Base-by-base conservation (phyloP, 1,140 invertebrate species). In the Apis dorsata region DNA sequence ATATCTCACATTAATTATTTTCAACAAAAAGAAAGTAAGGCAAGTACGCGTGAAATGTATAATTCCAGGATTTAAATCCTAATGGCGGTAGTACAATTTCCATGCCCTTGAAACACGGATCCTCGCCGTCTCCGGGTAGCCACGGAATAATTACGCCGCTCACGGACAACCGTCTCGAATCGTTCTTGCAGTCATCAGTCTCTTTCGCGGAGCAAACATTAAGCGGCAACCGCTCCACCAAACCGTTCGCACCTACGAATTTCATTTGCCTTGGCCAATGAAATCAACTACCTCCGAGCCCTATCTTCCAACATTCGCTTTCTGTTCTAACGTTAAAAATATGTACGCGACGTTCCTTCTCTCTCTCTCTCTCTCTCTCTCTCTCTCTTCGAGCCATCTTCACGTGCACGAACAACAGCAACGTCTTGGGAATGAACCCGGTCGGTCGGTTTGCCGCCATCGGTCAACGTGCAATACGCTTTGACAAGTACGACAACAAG, bases 401-500 rank as follows among this genome's bases (percentile, higher is more conserved):
- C 28, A 2, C 34, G 34, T 44, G 5, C 5, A 7, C 34, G 34
- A 44, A 11, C 13, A 70, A 66, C 60, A 78, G 70, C 55, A 65
- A 84, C 60, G 75, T 83, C 88, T 89, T 84, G 34, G 34, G 81
- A 89, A 88, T 83, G 83, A 85, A 85, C 60, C 59, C 77, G 81
- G 24, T 62, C 21, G 65, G 65, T 57, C 13, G 68, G 63, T 49
- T 21, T 7, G 21, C 28, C 34, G 34, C 15, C 72, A 74, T 74
- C 79, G 75, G 82, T 59, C 85, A 79, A 83, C 78, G 69, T 68
- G 51, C 79, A 69, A 75, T 81, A 66, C 80, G 85, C 85, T 85
- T 88, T 86, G 85, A 87, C 81, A 86, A 78, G 86, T 69, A 77
- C 80, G 77, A 84, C 85, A 86, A 90, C 81, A 85, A 87, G 79